Evolutionary conservation across 2,797 vertebrate genomes (phyloP), one percentile per base, ranked within the genome.

Genomic region (Anguilla obscura): DNA sequence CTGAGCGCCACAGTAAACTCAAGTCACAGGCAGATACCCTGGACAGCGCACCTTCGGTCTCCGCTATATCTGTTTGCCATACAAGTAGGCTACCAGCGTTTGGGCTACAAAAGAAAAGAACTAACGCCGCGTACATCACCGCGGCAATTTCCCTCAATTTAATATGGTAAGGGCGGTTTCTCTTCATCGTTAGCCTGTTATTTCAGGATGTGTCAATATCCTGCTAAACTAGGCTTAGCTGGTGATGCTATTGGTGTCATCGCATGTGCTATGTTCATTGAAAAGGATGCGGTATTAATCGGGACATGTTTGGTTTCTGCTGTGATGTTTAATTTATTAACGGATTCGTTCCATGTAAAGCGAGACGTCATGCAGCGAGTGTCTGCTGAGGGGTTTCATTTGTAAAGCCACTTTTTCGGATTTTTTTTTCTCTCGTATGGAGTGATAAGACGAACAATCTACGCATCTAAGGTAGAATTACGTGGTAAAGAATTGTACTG

Each of bases 141-240:
- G 30, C 3, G 33, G 1, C 48, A 66, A 30, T 56, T 52, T 33
- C 74, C 16, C 58, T 50, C 50, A 52, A n/a, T n/a, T 56, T 21
- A 84, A 71, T 48, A 88, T 88, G 88, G 88, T 88, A 83, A 84
- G 88, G 30, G 74, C 60, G 56, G 14, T 69, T 40, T 71, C 56
- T 52, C 33, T 66, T 54, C 63, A 30, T 45, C 36, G 27, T 12
- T 18, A n/a, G 30, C 83, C 8, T 69, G 27, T 82, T 82, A 48
- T 82, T 50, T 18, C 9, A 10, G 40, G 40, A 50, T 80, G 33
- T 80, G 76, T 14, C 83, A 9, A 36, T 80, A 3, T 86, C n/a
- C 63, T 84, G 18, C 48, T 82, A 45, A 87, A 27, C 58, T 48
- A 82, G 74, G 74, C 9, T 50, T 54, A 27, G n/a, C 50, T 63